Conservation (phyloP, 2,797 vertebrate species). For the Dryobates pubescens region DNA sequence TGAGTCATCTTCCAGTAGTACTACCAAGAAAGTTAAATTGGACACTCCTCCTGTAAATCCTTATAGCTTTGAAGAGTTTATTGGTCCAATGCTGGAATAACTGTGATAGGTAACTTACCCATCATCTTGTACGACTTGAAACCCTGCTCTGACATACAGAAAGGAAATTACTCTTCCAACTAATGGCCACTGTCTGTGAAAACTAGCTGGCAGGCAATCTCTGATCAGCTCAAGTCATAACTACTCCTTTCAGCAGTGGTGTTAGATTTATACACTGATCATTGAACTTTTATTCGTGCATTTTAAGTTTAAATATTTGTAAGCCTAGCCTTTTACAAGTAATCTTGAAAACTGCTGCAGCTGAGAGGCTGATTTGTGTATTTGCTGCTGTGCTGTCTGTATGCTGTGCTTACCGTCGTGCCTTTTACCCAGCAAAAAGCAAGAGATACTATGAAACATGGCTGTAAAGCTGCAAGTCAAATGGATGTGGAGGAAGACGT, state of each 20-base stretch:
- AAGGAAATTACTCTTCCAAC: not conserved
- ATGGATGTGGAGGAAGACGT: not conserved
- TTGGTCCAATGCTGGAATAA: not conserved
- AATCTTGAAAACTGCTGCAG: not conserved
- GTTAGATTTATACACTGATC: not conserved
- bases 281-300: not conserved
- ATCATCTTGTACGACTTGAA: not conserved
- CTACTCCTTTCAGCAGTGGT: not conserved
- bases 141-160: not conserved
- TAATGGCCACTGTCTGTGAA: not conserved
- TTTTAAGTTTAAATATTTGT: not conserved
- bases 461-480: not conserved
- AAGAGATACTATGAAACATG: not conserved
- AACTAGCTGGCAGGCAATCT: not conserved
- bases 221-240: not conserved
- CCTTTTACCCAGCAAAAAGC: not conserved
- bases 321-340: not conserved
- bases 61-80: not conserved
- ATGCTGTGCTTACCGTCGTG: not conserved
- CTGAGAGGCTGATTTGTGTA: not conserved
- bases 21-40: not conserved
- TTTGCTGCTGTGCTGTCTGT: not conserved
- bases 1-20: slow-evolving; percentile 33
- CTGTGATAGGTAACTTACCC: not conserved
- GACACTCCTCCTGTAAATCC: not conserved